phyloP scores from a whole-genome alignment of 2,888 invertebrate species.

The Cylloceria caligata region DNA sequence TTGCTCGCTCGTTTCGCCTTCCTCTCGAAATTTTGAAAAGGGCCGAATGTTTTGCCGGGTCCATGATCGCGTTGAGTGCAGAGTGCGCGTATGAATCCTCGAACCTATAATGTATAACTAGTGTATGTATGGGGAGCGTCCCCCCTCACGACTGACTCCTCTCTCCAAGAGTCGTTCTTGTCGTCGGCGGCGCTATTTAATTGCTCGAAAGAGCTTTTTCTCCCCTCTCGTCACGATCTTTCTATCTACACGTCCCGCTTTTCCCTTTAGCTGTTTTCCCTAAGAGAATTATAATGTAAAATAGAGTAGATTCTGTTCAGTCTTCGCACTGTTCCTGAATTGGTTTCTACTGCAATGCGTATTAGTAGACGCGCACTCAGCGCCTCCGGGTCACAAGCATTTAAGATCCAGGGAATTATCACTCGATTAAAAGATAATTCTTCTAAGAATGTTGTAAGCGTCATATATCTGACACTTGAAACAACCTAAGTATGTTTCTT shows the following conservation, averaged over 20 bases:
- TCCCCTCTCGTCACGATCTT: slow-evolving; percentile 25
- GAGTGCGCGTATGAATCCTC: neutral
- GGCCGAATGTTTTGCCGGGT: slow-evolving; percentile 47
- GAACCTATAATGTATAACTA: slow-evolving; percentile 3
- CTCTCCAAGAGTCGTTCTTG: slow-evolving; percentile 28
- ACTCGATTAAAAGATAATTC: neutral
- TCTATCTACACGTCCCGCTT: slow-evolving; percentile 20
- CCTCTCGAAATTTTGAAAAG: slow-evolving; percentile 46
- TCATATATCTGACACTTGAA: neutral
- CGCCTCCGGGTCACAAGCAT: slow-evolving; percentile 34
- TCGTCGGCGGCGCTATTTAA: slow-evolving; percentile 56
- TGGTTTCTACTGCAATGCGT: neutral
- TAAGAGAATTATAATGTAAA: slow-evolving; percentile 67
- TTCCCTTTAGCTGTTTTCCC: slow-evolving; percentile 33
- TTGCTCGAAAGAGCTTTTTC: slow-evolving; percentile 52
- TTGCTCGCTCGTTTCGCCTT: neutral
- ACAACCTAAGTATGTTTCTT: neutral
- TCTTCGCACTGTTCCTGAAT: slow-evolving; percentile 41
- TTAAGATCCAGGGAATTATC: slow-evolving; percentile 47
- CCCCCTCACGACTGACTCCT: slow-evolving; percentile 16
- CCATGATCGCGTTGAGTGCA: slow-evolving; percentile 35
- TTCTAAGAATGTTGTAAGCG: too few species aligned
- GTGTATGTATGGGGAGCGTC: neutral
- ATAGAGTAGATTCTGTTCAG: slow-evolving; percentile 60
- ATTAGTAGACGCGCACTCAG: neutral